phyloP scores from a whole-genome alignment of 2,113 vertebrate genomes.

The Tachuris rubrigastra region DNA sequence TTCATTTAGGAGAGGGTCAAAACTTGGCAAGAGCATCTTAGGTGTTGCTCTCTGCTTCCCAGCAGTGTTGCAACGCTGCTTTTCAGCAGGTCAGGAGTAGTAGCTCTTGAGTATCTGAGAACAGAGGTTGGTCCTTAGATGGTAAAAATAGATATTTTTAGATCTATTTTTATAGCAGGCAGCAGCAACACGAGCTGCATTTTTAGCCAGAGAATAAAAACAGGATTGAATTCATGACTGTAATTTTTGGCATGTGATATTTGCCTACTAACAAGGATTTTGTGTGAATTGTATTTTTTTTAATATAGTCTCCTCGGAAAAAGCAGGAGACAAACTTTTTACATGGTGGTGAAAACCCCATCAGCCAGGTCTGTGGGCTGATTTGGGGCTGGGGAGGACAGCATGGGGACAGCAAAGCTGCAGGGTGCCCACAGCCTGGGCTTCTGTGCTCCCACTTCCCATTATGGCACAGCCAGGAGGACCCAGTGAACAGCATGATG shows the following conservation, averaged over 20 bases:
- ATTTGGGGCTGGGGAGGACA: not conserved
- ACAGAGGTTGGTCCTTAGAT: not conserved
- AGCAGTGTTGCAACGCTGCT: not conserved
- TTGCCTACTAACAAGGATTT: not conserved
- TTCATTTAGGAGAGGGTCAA: not conserved
- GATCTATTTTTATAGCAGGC: not conserved
- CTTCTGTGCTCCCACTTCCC: not conserved
- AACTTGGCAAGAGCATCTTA: not conserved
- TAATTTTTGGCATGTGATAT: not conserved
- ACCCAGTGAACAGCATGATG: fast-evolving
- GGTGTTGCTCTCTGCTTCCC: not conserved
- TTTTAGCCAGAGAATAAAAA: not conserved
- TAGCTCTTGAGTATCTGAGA: not conserved
- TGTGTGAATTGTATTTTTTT: not conserved
- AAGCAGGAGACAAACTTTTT: not conserved
- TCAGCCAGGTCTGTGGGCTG: not conserved
- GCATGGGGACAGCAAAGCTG: fast-evolving
- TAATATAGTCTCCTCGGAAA: not conserved
- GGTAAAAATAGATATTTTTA: not conserved
- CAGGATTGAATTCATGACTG: not conserved
- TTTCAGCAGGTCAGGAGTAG: not conserved
- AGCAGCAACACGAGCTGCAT: not conserved
- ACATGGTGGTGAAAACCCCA: not conserved
- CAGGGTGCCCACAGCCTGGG: fast-evolving
- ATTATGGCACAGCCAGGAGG: fast-evolving